These are phyloP conservation scores for Pelosia muscerda DNA, from an alignment of 2,888 invertebrate genomes.

Conservation along the genomic window DNA sequence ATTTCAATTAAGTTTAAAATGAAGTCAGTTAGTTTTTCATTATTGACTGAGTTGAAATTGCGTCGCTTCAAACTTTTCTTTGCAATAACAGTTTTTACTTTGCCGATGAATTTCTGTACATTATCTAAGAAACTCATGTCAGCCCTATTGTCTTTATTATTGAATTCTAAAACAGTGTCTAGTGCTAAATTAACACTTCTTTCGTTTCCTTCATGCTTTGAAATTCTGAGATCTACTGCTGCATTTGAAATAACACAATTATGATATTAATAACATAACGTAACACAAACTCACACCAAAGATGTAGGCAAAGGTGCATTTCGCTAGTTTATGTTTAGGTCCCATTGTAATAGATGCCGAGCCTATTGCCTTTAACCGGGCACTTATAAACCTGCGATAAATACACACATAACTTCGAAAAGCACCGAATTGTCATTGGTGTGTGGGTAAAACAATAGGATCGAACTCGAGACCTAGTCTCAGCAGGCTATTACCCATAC, in stretches of 20 bases:
- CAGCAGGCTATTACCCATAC: no score
- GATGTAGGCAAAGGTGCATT: no score
- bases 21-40: conserved; percentile 56
- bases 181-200: conserved; percentile 14
- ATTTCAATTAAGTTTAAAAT: conserved; percentile 45
- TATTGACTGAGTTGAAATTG: neutral
- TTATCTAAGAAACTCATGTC: conserved; percentile 10
- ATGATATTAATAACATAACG: neutral
- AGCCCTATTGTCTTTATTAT: neutral
- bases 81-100: conserved; percentile 8
- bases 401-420: no score
- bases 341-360: no score
- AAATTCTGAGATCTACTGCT: conserved; percentile 8
- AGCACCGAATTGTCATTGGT: no score
- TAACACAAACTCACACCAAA: no score
- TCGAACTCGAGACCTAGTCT: no score
- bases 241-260: neutral
- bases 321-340: no score
- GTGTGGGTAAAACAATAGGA: no score
- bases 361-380: no score
- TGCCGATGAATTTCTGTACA: conserved; percentile 8
- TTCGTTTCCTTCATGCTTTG: conserved; percentile 5
- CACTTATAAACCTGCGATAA: no score
- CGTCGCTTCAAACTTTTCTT: neutral
- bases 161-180: conserved; percentile 16